Conservation (phyloP, 2,888 invertebrate genomes). For the Catocala sponsa region DNA sequence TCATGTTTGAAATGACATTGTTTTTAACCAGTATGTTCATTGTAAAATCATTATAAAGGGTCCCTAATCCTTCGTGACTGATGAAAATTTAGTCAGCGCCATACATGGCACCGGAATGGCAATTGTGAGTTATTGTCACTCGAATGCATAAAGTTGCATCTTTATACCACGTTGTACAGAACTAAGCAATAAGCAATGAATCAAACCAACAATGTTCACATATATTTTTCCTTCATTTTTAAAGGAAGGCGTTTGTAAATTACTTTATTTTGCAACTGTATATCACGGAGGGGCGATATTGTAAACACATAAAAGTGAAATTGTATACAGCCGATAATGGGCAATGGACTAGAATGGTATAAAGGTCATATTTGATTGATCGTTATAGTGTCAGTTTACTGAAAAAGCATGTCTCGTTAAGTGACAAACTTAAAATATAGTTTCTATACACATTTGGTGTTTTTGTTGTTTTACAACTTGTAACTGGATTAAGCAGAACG, state of each 20-base stretch:
- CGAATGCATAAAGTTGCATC: constrained; percentile 62
- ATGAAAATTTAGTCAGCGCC: constrained; percentile 60
- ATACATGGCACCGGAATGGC: constrained; percentile 72
- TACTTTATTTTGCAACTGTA: constrained; percentile 36
- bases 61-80: constrained; percentile 71
- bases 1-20: no score
- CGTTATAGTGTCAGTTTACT: background rate
- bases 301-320: constrained; percentile 32
- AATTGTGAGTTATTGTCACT: constrained; percentile 55
- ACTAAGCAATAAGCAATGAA: constrained; percentile 11
- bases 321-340: constrained; percentile 8
- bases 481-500: no score
- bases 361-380: constrained; percentile 5
- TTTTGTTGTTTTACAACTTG: no score
- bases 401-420: no score
- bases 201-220: constrained; percentile 12
- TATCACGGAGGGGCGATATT: constrained; percentile 13
- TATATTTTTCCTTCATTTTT: constrained; percentile 1
- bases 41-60: constrained; percentile 35
- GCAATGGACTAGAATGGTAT: background rate
- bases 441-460: no score
- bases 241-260: constrained; percentile 12
- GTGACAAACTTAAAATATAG: no score
- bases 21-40: no score
- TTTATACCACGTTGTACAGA: constrained; percentile 31